A percentile compares a stretch with the other conserved stretches of the same genome.
Conservation (phyloP, 2,888 invertebrate genomes). For the Oasisia sp. region DNA sequence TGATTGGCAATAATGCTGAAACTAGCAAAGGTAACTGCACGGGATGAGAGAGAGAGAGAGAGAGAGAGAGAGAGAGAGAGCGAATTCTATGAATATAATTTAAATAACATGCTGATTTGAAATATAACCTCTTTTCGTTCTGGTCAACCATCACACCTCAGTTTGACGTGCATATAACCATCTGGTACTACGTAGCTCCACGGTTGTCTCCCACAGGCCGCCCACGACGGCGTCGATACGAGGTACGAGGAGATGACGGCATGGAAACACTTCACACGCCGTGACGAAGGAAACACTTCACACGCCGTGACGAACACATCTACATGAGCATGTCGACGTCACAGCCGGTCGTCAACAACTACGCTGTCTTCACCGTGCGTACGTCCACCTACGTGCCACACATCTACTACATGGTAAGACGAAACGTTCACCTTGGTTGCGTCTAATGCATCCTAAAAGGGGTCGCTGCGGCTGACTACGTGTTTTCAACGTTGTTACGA, state of each 20-base stretch:
- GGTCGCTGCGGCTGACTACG: too few relatives aligned
- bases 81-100: too few relatives aligned
- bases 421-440: neutral
- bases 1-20: too few relatives aligned
- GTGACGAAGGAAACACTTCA: constrained; percentile 79
- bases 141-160: neutral
- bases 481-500: too few relatives aligned
- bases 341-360: constrained; percentile 80
- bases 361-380: constrained; percentile 87
- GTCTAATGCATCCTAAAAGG: too few relatives aligned
- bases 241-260: constrained; percentile 46
- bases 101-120: too few relatives aligned
- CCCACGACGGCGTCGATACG: constrained; percentile 30
- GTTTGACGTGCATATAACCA: constrained; percentile 70
- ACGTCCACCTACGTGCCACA: constrained; percentile 88
- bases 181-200: constrained; percentile 75
- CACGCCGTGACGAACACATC: constrained; percentile 83
- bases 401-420: constrained; percentile 84
- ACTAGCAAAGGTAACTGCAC: too few relatives aligned
- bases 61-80: too few relatives aligned
- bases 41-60: too few relatives aligned
- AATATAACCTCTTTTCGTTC: neutral
- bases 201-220: constrained; percentile 40
- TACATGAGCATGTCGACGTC: constrained; percentile 86
- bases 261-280: constrained; percentile 78